Evolutionary conservation across 2,113 vertebrate genomes (phyloP).

Genomic region (Sylvietta virens): DNA sequence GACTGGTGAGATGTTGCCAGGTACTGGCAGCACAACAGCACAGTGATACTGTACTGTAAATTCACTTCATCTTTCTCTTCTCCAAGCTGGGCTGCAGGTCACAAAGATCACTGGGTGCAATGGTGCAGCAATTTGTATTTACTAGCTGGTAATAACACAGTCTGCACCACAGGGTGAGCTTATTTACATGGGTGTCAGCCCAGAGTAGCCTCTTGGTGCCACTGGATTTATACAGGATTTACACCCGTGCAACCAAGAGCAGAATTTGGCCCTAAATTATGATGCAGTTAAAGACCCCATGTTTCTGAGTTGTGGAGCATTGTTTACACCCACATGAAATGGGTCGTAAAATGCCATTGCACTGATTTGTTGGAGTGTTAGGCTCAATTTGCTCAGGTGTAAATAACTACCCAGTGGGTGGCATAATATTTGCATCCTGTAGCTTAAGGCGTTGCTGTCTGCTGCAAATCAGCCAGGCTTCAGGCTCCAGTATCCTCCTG

Average conservation of each 20-base stretch:
- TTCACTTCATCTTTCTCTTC: neutral
- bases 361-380: constrained; percentile 15
- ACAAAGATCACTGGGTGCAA: neutral
- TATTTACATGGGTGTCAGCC: neutral
- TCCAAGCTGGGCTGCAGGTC: neutral
- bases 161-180: neutral
- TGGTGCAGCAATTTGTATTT: neutral
- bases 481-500: neutral
- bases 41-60: neutral
- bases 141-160: neutral
- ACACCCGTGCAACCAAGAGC: neutral
- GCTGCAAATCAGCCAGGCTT: constrained; percentile 30
- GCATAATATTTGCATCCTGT: constrained; percentile 45
- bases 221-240: neutral
- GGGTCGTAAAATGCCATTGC: constrained; percentile 8
- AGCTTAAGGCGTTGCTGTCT: neutral
- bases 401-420: constrained; percentile 41
- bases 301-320: neutral
- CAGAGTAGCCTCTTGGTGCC: neutral
- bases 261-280: constrained; percentile 19
- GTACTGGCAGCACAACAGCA: neutral
- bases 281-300: neutral
- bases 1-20: neutral
- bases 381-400: constrained; percentile 46
- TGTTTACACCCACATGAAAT: constrained; percentile 28